A percentile compares a stretch with the other conserved stretches of the same genome.
Conservation (phyloP, 1,140 invertebrate genomes). For the Radopholus similis region DNA sequence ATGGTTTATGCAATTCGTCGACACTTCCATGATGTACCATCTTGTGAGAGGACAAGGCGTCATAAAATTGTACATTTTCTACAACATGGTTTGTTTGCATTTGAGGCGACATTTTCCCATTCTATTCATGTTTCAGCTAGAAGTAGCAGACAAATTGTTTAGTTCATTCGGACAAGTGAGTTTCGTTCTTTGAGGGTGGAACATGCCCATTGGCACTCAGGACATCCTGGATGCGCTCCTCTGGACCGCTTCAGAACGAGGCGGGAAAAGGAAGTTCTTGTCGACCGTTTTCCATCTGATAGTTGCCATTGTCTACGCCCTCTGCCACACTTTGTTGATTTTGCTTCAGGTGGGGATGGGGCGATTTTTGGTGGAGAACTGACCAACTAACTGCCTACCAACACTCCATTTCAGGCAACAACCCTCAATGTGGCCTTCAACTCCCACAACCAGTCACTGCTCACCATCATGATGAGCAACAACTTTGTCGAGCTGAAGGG, state of each 20-base stretch:
- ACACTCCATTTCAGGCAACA: conserved; percentile 87
- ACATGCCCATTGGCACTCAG: conserved; percentile 61
- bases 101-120: neutral
- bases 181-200: neutral
- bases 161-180: conserved; percentile 81
- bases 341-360: conserved; percentile 63
- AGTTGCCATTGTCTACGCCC: conserved; percentile 87
- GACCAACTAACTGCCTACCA: too few species aligned
- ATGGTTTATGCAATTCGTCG: conserved; percentile 80
- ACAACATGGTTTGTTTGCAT: conserved; percentile 74
- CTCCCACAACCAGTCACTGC: conserved; percentile 90
- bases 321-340: conserved; percentile 84
- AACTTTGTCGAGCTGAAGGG: conserved; percentile 99
- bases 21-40: conserved; percentile 98
- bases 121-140: conserved; percentile 64
- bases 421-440: conserved; percentile 98
- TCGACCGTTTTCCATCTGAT: conserved; percentile 69
- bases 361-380: neutral
- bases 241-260: conserved; percentile 74
- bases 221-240: conserved; percentile 93
- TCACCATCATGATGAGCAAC: conserved; percentile 99
- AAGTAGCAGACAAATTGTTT: conserved; percentile 87
- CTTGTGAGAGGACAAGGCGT: conserved; percentile 95
- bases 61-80: conserved; percentile 98
- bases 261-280: conserved; percentile 26